phyloP scores from a whole-genome alignment of 2,797 vertebrate species.

The Monodelphis domestica region DNA sequence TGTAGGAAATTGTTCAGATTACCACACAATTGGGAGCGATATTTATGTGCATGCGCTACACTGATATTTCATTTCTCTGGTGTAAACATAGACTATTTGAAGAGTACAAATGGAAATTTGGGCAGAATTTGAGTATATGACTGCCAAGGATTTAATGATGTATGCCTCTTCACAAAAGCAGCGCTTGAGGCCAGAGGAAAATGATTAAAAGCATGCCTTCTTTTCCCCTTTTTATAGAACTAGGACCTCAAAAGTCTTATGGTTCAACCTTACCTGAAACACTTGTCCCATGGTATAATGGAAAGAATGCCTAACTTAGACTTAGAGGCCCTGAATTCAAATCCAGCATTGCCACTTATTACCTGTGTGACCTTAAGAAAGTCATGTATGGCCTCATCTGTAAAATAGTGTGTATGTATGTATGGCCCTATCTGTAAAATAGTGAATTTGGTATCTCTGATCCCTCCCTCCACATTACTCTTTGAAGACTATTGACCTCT shows the following conservation, averaged over 20 bases:
- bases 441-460: background rate
- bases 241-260: background rate
- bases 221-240: background rate
- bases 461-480: background rate
- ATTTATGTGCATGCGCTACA: conserved; percentile 73
- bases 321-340: background rate
- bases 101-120: conserved; percentile 79
- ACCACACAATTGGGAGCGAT: conserved; percentile 77
- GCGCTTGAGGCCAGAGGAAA: background rate
- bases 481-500: background rate
- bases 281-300: background rate
- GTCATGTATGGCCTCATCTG: background rate
- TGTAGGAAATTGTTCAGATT: conserved; percentile 80
- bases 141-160: conserved; percentile 72
- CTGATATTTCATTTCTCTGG: conserved; percentile 81
- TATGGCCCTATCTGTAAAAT: background rate
- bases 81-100: conserved; percentile 78
- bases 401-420: too few species aligned
- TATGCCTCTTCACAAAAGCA: conserved; percentile 35
- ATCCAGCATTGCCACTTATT: background rate
- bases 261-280: background rate
- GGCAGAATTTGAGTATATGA: conserved; percentile 66
- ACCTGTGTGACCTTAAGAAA: background rate
- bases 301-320: background rate
- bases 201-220: background rate